Evolutionary conservation across 2,888 invertebrate genomes (phyloP), one percentile per base, ranked within the genome.

Genomic region (Hedychridium roseum): DNA sequence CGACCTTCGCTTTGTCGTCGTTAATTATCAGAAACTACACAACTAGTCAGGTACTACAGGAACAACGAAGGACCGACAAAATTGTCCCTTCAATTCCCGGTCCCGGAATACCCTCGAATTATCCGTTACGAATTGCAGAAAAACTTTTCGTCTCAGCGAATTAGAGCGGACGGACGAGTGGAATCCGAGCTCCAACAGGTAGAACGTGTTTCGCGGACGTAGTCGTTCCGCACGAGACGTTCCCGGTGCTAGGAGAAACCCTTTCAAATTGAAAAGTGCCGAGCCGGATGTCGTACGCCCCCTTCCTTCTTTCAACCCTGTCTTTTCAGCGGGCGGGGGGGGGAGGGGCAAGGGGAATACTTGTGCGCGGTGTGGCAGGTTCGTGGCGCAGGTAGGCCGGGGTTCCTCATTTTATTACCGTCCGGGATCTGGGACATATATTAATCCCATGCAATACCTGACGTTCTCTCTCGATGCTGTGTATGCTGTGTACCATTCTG

Each of bases 251-350:
- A 23, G 42, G 36, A 21, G 42, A 26, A 17, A 26, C 20, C 34
- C 32, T 28, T 45, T 11, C 11, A 12, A 23, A 3, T 18, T 11
- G 36, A 46, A 42, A 23, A 43, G 26, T 27, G 28, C 37, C 18
- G 9, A 9, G n/a, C 54, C 50, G 55, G 54, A 54, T 56, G 50
- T 31, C 26, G 17, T 35, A 41, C 54, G 32, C 32, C 32, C 32
- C 32, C 17, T 32, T 32, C 16, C 16, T 32, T 17, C 32, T 32
- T 32, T 32, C 32, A 12, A 17, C 32, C 16, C 7, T 9, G 32
- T 32, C 32, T 9, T 32, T 32, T 32, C 32, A 32, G 2, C 32
- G 32, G 32, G 15, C 15, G 15, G 17, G 15, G 32, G 31, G 14
- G 16, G 16, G 31, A 16, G 31, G 31, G 16, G 14, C 31, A 16